phyloP scores from a whole-genome alignment of 2,888 invertebrate species.

The Drosophila neutralis region DNA sequence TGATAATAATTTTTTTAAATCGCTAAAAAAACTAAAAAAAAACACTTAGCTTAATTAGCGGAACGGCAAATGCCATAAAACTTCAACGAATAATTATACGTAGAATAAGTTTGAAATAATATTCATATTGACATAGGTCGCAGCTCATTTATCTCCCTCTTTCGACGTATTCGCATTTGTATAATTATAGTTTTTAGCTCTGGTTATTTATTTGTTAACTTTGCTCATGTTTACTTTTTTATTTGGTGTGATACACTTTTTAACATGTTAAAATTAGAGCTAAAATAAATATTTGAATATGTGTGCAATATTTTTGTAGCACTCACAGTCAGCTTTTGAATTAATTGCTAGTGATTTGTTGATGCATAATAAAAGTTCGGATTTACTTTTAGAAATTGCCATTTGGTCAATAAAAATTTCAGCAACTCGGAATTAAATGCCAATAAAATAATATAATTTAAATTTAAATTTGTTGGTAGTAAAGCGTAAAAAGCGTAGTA shows the following conservation, averaged over 20 bases:
- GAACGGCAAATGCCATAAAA: constrained; percentile 50
- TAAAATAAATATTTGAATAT: constrained; percentile 58
- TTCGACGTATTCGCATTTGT: constrained; percentile 28
- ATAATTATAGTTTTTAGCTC: constrained; percentile 54
- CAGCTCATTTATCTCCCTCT: constrained; percentile 25
- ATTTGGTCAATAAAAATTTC: neutral
- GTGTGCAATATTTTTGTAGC: constrained; percentile 26
- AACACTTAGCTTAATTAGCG: constrained; percentile 46
- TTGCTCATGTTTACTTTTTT: constrained; percentile 8
- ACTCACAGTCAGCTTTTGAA: constrained; percentile 17
- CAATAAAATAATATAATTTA: neutral
- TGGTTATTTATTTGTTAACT: constrained; percentile 41
- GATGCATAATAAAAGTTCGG: constrained; percentile 30
- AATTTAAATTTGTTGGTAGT: neutral
- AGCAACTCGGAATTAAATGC: constrained; percentile 4
- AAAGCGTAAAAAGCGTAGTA: too few relatives aligned
- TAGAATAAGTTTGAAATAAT: constrained; percentile 16
- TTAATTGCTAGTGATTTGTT: constrained; percentile 28
- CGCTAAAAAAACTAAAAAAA: constrained; percentile 11
- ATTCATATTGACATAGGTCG: constrained; percentile 52
- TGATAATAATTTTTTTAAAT: constrained; percentile 16
- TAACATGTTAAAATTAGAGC: constrained; percentile 40
- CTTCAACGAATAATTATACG: constrained; percentile 16
- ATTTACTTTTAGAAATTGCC: neutral
- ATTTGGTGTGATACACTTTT: constrained; percentile 19